Conservation (phyloP, 2,113 vertebrate species). For the Rattus rattus region DNA sequence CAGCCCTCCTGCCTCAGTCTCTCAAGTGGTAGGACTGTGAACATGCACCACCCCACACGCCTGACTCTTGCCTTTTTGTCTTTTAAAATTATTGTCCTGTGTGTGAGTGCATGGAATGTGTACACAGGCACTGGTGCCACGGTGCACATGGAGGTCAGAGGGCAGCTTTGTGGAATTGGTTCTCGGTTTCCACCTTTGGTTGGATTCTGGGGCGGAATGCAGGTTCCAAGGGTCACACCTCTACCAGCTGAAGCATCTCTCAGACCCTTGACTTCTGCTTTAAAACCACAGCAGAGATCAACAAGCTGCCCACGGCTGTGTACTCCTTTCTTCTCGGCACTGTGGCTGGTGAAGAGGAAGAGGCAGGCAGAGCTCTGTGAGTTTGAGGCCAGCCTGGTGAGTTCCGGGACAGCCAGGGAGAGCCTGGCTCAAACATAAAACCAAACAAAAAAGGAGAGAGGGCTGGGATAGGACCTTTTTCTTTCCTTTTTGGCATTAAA, state of each 20-base stretch:
- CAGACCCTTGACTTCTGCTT: neutral
- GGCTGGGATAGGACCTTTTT: no score
- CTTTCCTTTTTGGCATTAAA: neutral
- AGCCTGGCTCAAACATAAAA: neutral
- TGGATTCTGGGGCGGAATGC: no score
- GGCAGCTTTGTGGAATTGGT: neutral
- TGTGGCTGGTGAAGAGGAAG: neutral
- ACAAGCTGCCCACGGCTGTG: neutral
- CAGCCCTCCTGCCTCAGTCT: neutral
- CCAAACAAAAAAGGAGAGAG: neutral
- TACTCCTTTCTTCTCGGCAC: neutral
- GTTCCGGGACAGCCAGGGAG: neutral
- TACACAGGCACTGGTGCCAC: neutral
- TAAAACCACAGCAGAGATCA: no score
- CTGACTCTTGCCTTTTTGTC: neutral
- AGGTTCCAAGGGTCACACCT: neutral
- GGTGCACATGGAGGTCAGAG: neutral
- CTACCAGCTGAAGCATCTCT: neutral
- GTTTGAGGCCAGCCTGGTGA: neutral
- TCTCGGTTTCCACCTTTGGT: neutral
- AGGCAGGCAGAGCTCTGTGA: neutral
- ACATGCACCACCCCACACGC: neutral
- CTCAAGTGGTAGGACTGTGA: neutral
- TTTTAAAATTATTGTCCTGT: neutral
- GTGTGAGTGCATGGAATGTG: neutral